Base-by-base conservation (phyloP, 2,797 vertebrate species). In the Gymnoscopelus braueri region DNA sequence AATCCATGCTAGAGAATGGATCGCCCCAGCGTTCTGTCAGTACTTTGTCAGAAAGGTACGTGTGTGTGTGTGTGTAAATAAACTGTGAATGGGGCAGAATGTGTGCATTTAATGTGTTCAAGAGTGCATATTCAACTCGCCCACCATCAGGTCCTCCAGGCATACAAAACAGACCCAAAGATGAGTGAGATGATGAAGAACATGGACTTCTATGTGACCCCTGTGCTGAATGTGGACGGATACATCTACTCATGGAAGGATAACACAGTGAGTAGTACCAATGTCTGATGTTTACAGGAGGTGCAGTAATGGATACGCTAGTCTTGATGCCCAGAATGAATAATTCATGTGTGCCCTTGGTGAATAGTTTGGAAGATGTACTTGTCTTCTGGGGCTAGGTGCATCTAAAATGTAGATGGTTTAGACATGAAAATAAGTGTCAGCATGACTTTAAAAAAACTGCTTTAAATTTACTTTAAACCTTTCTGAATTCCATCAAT, bases 1-100 rank as follows among this genome's bases (percentile, higher is more conserved):
- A 12, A 95, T 96, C 77, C 94, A 96, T 4, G 93, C 94, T 72
- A 91, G 94, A 68, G 94, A 96, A 76, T 96, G 94, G 95, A 95
- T 96, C 55, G 74, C 94, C 61, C 94, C 94, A 1, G 92, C 94
- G n/a, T 96, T 95, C 86, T 96, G 95, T 71, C 95, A 96, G 57
- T 96, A 95, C 90, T 95, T 96, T 84, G 92, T 96, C 63, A 93
- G 78, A 82, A 87, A 95, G 89, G 94, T 95, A 71, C 75, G 83
- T 48, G 12, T n/a, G 29, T n/a, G 15, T 9, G 6, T 54, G 26
- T 29, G 26, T 29, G 26, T 2, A 4, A 1, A 29, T 29, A 29
- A 29, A 29, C 26, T 29, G 26, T 29, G 26, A 29, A 29, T 29
- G 26, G 26, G 26, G 26, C 26, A 29, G 26, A 29, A 29, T 29